phyloP scores from a whole-genome alignment of 2,797 vertebrate species.

The Pipistrellus nathusii region DNA sequence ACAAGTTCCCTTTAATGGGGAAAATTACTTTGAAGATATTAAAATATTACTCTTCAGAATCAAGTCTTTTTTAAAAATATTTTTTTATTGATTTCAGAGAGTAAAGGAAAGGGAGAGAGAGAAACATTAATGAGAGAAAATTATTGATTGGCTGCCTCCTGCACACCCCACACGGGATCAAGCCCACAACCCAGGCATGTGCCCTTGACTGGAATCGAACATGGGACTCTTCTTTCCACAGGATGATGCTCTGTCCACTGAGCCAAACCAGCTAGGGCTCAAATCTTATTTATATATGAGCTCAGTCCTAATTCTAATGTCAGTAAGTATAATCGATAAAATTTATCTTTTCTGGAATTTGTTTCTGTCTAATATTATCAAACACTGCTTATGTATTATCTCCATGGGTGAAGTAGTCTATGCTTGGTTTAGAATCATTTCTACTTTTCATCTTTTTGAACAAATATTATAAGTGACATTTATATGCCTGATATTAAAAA shows the following conservation, averaged over 20 bases:
- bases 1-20: constrained; percentile 15
- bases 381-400: neutral
- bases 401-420: neutral
- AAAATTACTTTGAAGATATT: constrained; percentile 26
- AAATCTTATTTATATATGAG: neutral
- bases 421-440: constrained; percentile 33
- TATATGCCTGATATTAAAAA: neutral
- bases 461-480: neutral
- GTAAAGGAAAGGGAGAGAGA: too few species aligned
- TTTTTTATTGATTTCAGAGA: too few species aligned
- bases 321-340: neutral
- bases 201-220: too few species aligned
- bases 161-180: too few species aligned
- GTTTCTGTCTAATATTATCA: neutral
- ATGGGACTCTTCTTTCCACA: too few species aligned
- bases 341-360: constrained; percentile 41
- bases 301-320: neutral
- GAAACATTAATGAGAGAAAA: too few species aligned
- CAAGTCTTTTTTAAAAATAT: neutral
- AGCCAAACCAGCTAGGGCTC: neutral
- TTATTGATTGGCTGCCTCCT: too few species aligned
- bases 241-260: too few species aligned
- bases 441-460: constrained; percentile 43
- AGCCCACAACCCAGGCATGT: too few species aligned
- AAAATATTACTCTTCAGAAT: neutral